These are phyloP conservation scores for Spodoptera litura DNA, from an alignment of 1,140 invertebrate genomes.

Conservation along the genomic window DNA sequence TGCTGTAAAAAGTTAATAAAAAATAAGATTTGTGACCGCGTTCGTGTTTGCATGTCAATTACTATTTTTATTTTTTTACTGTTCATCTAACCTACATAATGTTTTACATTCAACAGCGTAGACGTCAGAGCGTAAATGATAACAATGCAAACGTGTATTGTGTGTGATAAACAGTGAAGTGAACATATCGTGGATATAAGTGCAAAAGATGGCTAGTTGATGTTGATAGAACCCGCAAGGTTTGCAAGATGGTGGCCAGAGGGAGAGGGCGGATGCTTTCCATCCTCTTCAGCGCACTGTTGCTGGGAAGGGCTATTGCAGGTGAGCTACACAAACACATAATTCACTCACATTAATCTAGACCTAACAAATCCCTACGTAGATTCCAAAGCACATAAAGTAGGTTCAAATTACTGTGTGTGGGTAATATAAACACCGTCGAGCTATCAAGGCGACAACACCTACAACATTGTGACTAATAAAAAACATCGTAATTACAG, in stretches of 20 bases:
- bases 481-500: too few species aligned
- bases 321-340: slow-evolving; percentile 59
- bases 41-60: neutral
- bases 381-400: too few species aligned
- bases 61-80: neutral
- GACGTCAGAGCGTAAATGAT: neutral
- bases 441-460: too few species aligned
- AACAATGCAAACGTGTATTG: neutral
- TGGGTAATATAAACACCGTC: too few species aligned
- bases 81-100: neutral
- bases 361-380: neutral
- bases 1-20: slow-evolving; percentile 1
- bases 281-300: slow-evolving; percentile 78
- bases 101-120: neutral
- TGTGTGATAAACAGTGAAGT: slow-evolving; percentile 20
- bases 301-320: slow-evolving; percentile 79
- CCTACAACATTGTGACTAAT: too few species aligned
- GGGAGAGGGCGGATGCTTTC: slow-evolving; percentile 71
- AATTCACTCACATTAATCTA: slow-evolving; percentile 12
- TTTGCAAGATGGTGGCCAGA: slow-evolving; percentile 68
- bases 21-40: neutral
- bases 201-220: slow-evolving; percentile 63
- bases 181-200: slow-evolving; percentile 1
- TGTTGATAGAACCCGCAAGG: slow-evolving; percentile 46
- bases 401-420: too few species aligned